Evolutionary conservation across 1,140 invertebrate species (phyloP), one percentile per base, ranked within the genome.

Genomic region (Drosophila hydei): DNA sequence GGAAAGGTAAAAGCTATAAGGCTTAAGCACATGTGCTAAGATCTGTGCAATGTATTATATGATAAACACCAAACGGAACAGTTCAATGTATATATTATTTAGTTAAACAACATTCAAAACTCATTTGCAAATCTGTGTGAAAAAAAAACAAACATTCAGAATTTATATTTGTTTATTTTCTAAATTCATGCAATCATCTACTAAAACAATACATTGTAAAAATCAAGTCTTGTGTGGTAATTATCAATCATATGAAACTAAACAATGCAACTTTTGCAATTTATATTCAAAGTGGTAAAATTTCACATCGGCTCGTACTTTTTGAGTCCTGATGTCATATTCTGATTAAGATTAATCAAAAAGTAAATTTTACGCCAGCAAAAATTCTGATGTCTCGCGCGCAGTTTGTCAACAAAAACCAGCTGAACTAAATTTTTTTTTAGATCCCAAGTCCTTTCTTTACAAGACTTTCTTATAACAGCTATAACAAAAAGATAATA

Each of bases 271-370:
- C 16, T 25, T 25, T 25, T 19, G 18, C 19, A 36, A 60, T 19
- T 69, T 89, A 88, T 89, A 89, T 89, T 88, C 84, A 88, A 88
- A 88, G 84, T 79, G 83, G 75, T 88, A 81, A 88, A 88, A 83
- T 76, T 83, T 76, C 45, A 56, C 43, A 77, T 51, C 50, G 55
- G 50, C 36, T 58, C 42, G 4, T 30, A 30, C 14, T 23, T 18
- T 42, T 33, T 8, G 30, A 9, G 16, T 16, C 30, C 18, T 50
- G 51, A 21, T 18, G 33, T 65, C 16, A 56, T 51, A 56, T 58
- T 56, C 60, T 67, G 36, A 63, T 64, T 51, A 21, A 3, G 0
- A 47, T 43, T 43, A 18, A 68, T 21, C 43, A 11, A 23, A 21
- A 77, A 67, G 56, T 52, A 72, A 75, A 80, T 89, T 81, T 89